A percentile compares a stretch with the other conserved stretches of the same genome.
These are phyloP conservation scores for Clarias magur DNA, from an alignment of 2,113 vertebrate genomes.

Conservation along the genomic window DNA sequence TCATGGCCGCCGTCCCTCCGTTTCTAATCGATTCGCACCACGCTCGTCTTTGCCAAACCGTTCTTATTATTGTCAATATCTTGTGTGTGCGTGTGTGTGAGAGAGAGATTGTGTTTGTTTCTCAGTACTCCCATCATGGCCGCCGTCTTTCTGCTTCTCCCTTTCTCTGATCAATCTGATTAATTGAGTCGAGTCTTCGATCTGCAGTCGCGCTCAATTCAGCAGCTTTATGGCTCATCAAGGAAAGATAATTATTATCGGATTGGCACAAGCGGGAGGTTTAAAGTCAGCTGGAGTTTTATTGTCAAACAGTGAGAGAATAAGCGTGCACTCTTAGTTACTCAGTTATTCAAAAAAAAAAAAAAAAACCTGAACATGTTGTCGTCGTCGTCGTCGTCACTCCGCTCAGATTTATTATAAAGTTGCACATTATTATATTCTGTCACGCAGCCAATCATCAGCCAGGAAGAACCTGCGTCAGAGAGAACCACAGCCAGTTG, in stretches of 20 bases:
- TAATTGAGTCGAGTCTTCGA: conserved; percentile 53
- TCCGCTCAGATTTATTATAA: background rate
- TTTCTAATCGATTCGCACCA: background rate
- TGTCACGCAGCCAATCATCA: background rate
- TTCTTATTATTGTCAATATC: background rate
- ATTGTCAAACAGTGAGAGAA: conserved; percentile 23
- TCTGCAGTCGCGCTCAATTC: conserved; percentile 41
- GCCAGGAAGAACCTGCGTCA: background rate
- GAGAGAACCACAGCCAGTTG: background rate
- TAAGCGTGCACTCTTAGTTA: conserved; percentile 4
- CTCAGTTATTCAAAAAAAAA: background rate
- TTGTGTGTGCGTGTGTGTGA: background rate
- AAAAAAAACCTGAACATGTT: background rate
- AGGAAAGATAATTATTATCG: conserved; percentile 51
- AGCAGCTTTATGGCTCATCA: conserved; percentile 43
- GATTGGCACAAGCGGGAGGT: conserved; percentile 42
- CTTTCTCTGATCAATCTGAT: conserved; percentile 51
- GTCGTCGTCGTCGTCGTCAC: background rate
- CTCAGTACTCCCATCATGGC: conserved; percentile 11
- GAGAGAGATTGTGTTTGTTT: background rate
- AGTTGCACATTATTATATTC: background rate
- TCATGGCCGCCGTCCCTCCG: background rate
- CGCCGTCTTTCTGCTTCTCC: conserved; percentile 4
- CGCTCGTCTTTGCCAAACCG: background rate
- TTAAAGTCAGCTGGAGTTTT: conserved; percentile 43